Evolutionary conservation across 2,888 invertebrate species (phyloP), one percentile per base, ranked within the genome.

Genomic region (Caenorhabditis afra): DNA sequence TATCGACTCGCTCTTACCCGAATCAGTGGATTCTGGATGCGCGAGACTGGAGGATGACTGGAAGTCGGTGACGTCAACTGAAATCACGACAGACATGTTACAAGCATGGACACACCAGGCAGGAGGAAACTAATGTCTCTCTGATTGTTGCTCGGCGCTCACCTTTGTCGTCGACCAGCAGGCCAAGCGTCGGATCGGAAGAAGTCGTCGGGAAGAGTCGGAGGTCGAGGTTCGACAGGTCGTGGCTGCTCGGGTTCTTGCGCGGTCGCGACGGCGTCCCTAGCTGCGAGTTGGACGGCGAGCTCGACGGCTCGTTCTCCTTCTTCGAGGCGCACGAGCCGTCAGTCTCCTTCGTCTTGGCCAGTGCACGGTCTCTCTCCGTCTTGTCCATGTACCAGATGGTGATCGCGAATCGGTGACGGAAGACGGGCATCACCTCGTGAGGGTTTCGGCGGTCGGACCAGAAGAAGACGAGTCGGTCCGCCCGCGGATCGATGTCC

Each of bases 391-490:
- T 84, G 70, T 86, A 85, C 85, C 82, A 82, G 18, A 90, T 86
- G 12, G 89, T 90, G 11, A 89, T 85, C 12, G 89, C 89, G 70
- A 84, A 88, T 52, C 89, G 92, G n/a, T 96, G 96, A 89, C 94
- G 93, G 90, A 93, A 95, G 0, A 97, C 94, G 1, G 97, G 96
- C 91, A 96, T 95, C 0, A 98, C 97, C 92, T 97, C 97, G 90
- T 97, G 97, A 0, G 97, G 97, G 92, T 97, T 97, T 85, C 97
- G 93, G 87, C 95, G 92, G 90, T 97, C 97, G 0, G 97, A 97
- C 97, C 97, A 98, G 92, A 98, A 98, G 92, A 97, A 96, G 87
- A 97, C 92, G 91, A 97, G 93, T 75, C 97, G 92, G 91, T 98
- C 97, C 91, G 97, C 96, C 65, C 94, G 92, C 0, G 97, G 97